phyloP scores from a whole-genome alignment of 2,888 invertebrate genomes.

The Amitus sp. region DNA sequence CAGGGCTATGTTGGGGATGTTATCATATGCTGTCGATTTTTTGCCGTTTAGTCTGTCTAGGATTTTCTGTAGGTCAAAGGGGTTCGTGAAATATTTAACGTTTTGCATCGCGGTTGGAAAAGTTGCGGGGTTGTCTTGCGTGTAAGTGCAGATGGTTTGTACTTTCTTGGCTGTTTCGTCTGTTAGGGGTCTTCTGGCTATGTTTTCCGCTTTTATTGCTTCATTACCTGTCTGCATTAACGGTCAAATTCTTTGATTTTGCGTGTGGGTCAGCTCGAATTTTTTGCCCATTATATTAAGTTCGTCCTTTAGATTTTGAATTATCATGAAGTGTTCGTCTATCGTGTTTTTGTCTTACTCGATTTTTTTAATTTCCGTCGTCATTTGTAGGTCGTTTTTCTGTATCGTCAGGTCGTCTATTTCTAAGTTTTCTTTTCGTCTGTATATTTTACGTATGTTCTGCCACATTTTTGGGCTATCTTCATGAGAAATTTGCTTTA shows the following conservation, averaged over 20 bases:
- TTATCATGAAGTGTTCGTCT: background rate
- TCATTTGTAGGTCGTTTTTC: too few relatives aligned
- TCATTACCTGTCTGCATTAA: background rate
- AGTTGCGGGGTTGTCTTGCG: background rate
- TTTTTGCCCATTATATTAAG: slow-evolving; percentile 1
- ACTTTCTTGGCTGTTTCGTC: background rate
- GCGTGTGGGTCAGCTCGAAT: slow-evolving; percentile 5
- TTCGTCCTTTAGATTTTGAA: background rate
- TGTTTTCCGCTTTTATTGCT: background rate
- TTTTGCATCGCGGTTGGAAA: background rate
- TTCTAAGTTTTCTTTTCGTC: background rate
- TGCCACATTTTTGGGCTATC: background rate
- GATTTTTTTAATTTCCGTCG: too few relatives aligned
- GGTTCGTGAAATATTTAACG: background rate
- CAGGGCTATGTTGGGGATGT: slow-evolving; percentile 25
- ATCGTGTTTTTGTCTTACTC: too few relatives aligned
- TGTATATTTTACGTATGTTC: background rate
- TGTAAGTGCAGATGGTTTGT: background rate
- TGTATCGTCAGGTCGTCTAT: background rate
- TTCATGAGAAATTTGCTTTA: background rate
- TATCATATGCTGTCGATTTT: slow-evolving; percentile 29
- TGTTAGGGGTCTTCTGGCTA: background rate
- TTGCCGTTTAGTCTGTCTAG: slow-evolving; percentile 20
- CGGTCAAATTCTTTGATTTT: background rate
- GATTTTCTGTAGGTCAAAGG: background rate